phyloP scores from a whole-genome alignment of 2,113 vertebrate species.

The Triplophysa dalaica region DNA sequence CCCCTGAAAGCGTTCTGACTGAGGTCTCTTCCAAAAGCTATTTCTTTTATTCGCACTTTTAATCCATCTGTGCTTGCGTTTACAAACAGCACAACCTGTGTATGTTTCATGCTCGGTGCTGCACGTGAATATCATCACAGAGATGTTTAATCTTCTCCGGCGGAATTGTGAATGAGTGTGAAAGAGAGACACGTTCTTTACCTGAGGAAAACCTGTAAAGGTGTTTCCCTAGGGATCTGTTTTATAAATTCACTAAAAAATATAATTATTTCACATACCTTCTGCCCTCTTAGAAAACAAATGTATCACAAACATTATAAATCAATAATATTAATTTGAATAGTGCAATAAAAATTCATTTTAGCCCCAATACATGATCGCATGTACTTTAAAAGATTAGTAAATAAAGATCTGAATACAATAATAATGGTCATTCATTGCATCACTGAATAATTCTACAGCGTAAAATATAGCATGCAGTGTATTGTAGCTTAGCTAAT shows the following conservation, averaged over 20 bases:
- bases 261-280: neutral
- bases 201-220: too few species aligned
- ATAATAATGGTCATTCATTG: neutral
- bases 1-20: constrained; percentile 27
- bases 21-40: constrained; percentile 23
- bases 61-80: constrained; percentile 32
- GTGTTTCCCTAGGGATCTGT: too few species aligned
- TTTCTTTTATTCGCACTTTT: constrained; percentile 22
- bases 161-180: neutral
- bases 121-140: neutral
- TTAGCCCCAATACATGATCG: neutral
- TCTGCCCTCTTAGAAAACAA: neutral
- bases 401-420: neutral
- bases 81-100: neutral
- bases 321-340: too few species aligned
- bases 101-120: neutral
- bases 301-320: neutral
- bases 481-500: neutral
- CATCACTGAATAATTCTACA: neutral
- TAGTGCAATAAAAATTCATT: too few species aligned
- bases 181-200: neutral
- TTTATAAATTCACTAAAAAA: neutral
- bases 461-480: neutral
- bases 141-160: neutral
- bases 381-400: neutral